Base-by-base conservation (phyloP, 2,113 vertebrate genomes). In the Ageneiosus marmoratus region DNA sequence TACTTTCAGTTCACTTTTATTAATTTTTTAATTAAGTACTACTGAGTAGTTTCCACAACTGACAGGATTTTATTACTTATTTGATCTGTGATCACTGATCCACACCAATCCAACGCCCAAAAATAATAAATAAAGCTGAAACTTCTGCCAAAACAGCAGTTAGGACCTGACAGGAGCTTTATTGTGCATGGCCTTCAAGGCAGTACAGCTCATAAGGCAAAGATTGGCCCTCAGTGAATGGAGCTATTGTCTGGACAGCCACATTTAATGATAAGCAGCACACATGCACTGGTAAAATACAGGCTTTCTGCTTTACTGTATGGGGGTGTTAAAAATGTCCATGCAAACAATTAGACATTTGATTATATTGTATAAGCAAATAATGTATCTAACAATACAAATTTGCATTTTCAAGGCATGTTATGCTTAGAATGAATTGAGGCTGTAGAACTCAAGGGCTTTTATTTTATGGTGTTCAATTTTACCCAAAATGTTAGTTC, bases 191-290 rank as follows among this genome's bases (percentile, higher is more conserved):
- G 53, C 76, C 85, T 74, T 87, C 51, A 83, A 65, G 24, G 37
- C 72, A 86, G 56, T 75, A n/a, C 81, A 81, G 86, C 81, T 87
- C 82, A 85, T 85, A 80, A 80, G 75, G 46, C 50, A 62, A 79
- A 89, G 72, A 86, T 82, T 88, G 69, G 81, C 76, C 20, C 83
- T 80, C 60, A 32, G 29, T 88, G 84, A 90, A 88, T 89, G 62
- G 73, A 83, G 29, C 75, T 88, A 85, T 88, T 89, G 87, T 86
- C 89, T 48, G 79, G 70, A 75, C 34, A 77, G 60, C 76, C 80
- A 85, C 79, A 87, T 83, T 85, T 80, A 86, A 85, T 79, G 55
- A 88, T 82, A 89, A 85, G 53, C 37, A 58, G n/a, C 27, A 67
- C 5, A 48, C 65, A 82, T n/a, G 7, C 18, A 55, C 65, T 32